Conservation (phyloP, 2,113 vertebrate species). For the Burhinus oedicnemus region DNA sequence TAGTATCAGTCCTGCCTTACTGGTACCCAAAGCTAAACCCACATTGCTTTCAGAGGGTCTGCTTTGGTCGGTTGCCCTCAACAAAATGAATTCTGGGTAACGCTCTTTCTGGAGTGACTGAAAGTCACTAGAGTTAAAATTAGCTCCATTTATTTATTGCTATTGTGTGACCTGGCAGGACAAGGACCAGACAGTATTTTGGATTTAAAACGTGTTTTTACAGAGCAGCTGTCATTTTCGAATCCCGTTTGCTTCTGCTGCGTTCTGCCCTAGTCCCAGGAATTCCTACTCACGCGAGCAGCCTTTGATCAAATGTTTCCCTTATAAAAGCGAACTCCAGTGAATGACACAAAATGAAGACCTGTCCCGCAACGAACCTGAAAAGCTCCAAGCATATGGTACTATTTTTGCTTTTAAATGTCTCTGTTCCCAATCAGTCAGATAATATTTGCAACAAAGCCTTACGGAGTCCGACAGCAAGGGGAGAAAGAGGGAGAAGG, state of each 20-base stretch:
- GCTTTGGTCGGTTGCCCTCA: not conserved
- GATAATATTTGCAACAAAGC: not conserved
- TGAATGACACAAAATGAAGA: not conserved
- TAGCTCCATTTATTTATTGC: not conserved
- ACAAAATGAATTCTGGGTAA: not conserved
- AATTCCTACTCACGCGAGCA: not conserved
- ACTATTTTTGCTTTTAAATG: not conserved
- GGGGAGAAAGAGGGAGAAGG: not conserved
- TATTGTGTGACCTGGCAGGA: not conserved
- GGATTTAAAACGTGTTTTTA: not conserved
- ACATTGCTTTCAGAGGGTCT: not conserved
- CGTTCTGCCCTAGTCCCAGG: accelerated
- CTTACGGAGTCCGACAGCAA: not conserved
- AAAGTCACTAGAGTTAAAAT: not conserved
- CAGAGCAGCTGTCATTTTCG: not conserved
- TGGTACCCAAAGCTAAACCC: not conserved
- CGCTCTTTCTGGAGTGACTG: not conserved
- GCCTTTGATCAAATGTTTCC: not conserved
- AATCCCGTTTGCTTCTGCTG: not conserved
- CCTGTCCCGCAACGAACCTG: not conserved
- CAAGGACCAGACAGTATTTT: not conserved
- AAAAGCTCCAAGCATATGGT: not conserved
- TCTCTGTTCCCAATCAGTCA: conserved; percentile 10
- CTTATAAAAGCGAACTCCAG: not conserved
- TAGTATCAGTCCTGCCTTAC: accelerated